Base-by-base conservation (phyloP, 2,113 vertebrate genomes). In the Sceloporus tristichus region DNA sequence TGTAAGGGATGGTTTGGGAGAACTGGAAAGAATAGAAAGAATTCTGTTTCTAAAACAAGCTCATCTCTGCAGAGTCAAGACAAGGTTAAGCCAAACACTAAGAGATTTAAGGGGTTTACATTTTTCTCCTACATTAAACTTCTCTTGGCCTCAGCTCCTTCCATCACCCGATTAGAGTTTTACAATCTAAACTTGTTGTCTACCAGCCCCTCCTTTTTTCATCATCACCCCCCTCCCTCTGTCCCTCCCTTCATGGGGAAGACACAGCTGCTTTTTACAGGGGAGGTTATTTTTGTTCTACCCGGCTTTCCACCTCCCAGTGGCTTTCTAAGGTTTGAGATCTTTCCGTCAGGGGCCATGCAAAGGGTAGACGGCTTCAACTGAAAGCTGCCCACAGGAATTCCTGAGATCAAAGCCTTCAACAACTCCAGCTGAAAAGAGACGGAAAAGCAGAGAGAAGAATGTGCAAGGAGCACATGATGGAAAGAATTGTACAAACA, bases 71-170 rank as follows among this genome's bases (percentile, higher is more conserved):
- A 92, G 91, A 93, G 95, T 93, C 94, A 93, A 94, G 85, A 90
- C 88, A 93, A 95, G 94, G 93, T 94, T 95, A 95, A 95, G 92
- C 91, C 85, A 92, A 92, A 93, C 85, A 93, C 87, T 92, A 94
- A 95, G 92, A 92, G 92, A 94, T 95, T 94, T 94, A 95, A 92
- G 89, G 89, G 92, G 91, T 91, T 91, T 94, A 90, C 82, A 85
- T 89, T 94, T 95, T 94, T 91, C 94, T 95, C 94, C 93, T 92
- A 94, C 86, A 91, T 93, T 92, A 94, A 94, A 93, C 94, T 90
- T 93, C 2, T 10, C 70, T 94, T 94, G 94, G 94, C 85, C 90
- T 94, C 86, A 81, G 83, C 40, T 54, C 71, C 82, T 90, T 90
- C 84, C 85, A 91, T 65, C n/a, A 79, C 34, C 77, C 19, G 38